phyloP scores from a whole-genome alignment of 2,113 vertebrate species.

The Lagopus muta region DNA sequence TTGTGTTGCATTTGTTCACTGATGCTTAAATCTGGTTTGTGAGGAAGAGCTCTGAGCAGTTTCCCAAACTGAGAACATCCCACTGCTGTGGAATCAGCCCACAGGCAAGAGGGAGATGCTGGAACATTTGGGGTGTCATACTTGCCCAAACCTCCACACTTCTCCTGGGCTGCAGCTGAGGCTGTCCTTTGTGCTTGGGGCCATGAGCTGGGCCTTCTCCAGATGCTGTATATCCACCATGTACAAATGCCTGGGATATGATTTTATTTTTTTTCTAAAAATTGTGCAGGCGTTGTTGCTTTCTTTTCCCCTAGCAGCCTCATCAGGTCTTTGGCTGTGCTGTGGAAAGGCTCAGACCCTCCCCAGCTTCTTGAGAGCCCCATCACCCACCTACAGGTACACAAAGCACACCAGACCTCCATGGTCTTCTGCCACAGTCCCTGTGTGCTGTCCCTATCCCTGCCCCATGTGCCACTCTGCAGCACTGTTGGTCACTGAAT shows the following conservation, averaged over 20 bases:
- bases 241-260: neutral
- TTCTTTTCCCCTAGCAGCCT: neutral
- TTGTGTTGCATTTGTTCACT: neutral
- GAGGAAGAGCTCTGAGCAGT: neutral
- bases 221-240: neutral
- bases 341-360: neutral
- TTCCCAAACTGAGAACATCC: neutral
- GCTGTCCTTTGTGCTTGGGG: neutral
- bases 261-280: neutral
- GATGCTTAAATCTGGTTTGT: neutral
- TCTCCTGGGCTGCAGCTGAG: neutral
- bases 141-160: neutral
- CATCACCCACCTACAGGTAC: neutral
- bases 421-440: neutral
- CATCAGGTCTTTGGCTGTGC: neutral
- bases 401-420: rapidly evolving
- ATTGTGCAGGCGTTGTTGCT: neutral
- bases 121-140: neutral
- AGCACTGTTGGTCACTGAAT: neutral
- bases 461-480: neutral
- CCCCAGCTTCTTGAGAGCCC: neutral
- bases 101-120: neutral
- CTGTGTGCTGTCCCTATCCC: neutral
- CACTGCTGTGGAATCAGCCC: neutral
- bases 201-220: neutral